Evolutionary conservation across 2,113 vertebrate genomes (phyloP), one percentile per base, ranked within the genome.

Genomic region (Sorex fumeus): DNA sequence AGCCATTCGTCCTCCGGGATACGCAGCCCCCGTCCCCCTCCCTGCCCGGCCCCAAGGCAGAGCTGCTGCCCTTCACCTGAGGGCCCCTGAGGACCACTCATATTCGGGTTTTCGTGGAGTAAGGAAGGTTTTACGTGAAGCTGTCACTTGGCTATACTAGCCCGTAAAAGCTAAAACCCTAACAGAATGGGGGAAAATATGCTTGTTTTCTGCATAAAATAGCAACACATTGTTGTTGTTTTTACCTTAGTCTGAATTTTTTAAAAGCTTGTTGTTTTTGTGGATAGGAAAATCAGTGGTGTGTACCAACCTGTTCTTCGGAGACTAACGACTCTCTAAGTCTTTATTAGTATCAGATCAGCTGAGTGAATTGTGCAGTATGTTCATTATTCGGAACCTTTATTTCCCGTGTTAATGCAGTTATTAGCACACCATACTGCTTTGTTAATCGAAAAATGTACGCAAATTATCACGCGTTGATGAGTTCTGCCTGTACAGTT

Each of bases 391-490:
- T 91, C 80, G 45, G 40, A 66, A 43, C 23, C 36, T 79, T 28
- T 60, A 40, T 87, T 94, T 82, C 64, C 57, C 36, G 7, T 67
- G n/a, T 96, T 64, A 87, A 40, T 79, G 27, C 40, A 78, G 0
- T 93, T 74, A 81, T 62, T 30, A 43, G 15, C 57, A 60, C 18
- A 60, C 57, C 57, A 21, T 82, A 45, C 66, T 84, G 47, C 91
- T 94, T 87, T 90, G n/a, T 81, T 34, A 62, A 87, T 91, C 88
- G 94, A 70, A 27, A 64, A 91, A 90, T 87, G n/a, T 28, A 90
- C 40, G 60, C 27, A 94, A 50, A 85, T 62, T n/a, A n/a, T n/a
- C n/a, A n/a, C n/a, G 21, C 21, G 70, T 2, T 85, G 19, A 82
- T 88, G 30, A 96, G 75, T 34, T 94, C 19, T 28, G 28, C 12